These are phyloP conservation scores for Drosophila varians DNA, from an alignment of 1,140 invertebrate genomes.

Conservation along the genomic window DNA sequence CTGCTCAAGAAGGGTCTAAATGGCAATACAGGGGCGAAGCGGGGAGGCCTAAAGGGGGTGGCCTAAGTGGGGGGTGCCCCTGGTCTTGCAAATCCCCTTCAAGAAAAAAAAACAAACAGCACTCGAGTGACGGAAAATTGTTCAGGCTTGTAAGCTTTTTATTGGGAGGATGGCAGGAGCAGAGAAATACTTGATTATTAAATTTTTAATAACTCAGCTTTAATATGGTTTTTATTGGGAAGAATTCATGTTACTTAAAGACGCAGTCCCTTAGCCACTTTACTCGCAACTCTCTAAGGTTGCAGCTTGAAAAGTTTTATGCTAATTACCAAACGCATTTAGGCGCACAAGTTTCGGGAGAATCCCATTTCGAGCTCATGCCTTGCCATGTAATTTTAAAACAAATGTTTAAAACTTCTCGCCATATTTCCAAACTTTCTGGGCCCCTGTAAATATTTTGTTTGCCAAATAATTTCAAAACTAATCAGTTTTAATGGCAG, in stretches of 20 bases:
- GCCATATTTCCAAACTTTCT: constrained; percentile 12
- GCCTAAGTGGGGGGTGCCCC: background rate
- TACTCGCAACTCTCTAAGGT: constrained; percentile 13
- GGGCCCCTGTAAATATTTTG: constrained; percentile 8
- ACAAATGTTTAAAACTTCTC: constrained; percentile 54
- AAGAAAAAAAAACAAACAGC: constrained; percentile 52
- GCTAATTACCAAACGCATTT: constrained; percentile 62
- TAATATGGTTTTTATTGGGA: no score
- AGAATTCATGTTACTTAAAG: background rate
- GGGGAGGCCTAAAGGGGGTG: background rate
- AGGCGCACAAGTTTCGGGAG: background rate
- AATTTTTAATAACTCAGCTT: no score
- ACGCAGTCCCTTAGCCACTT: constrained; percentile 31
- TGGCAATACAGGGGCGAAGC: background rate
- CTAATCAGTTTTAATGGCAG: constrained; percentile 5
- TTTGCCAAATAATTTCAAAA: constrained; percentile 11
- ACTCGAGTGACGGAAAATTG: constrained; percentile 33
- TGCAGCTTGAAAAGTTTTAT: constrained; percentile 37
- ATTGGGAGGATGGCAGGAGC: background rate
- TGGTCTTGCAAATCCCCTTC: constrained; percentile 11
- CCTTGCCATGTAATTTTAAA: constrained; percentile 29
- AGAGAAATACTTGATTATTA: background rate
- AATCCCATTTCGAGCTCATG: background rate
- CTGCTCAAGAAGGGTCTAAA: constrained; percentile 10
- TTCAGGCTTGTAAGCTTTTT: constrained; percentile 28